Conservation (phyloP, 2,797 vertebrate species). For the Platyrinchus mystaceus region DNA sequence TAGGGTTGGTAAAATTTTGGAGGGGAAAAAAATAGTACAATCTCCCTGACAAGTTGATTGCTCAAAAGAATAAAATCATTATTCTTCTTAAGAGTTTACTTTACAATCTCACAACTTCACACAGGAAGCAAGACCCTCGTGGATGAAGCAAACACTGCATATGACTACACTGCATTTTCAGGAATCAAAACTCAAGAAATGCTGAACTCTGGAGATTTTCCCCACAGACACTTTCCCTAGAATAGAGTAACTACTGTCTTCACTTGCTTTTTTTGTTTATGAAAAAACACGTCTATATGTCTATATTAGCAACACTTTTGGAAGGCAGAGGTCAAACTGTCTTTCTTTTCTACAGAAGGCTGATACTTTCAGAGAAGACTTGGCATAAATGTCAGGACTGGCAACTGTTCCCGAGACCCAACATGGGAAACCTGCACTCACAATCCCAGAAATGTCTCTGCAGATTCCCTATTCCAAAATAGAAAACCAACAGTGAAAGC, state of each 20-base stretch:
- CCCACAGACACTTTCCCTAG: background rate
- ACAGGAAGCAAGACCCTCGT: background rate
- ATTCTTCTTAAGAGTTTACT: background rate
- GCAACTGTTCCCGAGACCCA: background rate
- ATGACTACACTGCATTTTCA: background rate
- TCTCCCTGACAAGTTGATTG: background rate
- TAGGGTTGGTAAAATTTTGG: background rate
- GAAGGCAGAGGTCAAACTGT: background rate
- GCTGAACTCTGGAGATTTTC: background rate
- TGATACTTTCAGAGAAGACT: background rate
- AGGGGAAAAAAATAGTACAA: background rate
- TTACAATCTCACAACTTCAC: background rate
- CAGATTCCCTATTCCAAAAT: background rate
- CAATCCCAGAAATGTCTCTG: rapidly evolving
- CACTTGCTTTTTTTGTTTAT: background rate
- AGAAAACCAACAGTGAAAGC: background rate
- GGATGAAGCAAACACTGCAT: background rate
- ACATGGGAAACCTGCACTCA: background rate
- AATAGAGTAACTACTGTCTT: background rate
- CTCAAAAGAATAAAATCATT: background rate
- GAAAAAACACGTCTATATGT: background rate
- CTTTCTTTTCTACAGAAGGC: background rate
- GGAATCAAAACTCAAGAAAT: background rate
- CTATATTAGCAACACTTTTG: background rate
- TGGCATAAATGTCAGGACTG: background rate